Evolutionary conservation across 2,113 vertebrate genomes (phyloP), one percentile per base, ranked within the genome.

Genomic region (Macheiramphus alcinus): DNA sequence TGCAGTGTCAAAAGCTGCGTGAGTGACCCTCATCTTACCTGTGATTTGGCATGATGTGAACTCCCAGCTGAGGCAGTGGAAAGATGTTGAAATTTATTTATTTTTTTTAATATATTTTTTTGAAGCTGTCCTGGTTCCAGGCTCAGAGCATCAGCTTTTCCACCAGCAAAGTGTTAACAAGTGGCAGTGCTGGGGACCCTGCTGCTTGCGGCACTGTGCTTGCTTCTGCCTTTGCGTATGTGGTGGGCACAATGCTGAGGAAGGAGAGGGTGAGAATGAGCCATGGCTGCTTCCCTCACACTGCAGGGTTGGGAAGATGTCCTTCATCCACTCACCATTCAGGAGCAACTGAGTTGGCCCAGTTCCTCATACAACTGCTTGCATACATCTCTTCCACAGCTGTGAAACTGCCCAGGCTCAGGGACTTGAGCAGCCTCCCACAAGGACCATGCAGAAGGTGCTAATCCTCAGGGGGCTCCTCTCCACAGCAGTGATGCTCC

Each of bases 111-210:
- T n/a, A 19, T 40, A 1, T 14, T 42, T 31, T 58, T 80, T 82
- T 34, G 5, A 86, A 78, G 10, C 18, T 2, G 1, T 20, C 22
- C 10, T 8, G 3, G 2, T 50, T 65, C 29, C 17, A 26, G 43
- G 14, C 6, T 65, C 45, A 31, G 47, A 10, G 4, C 1, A 0
- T 38, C 0, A 0, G 19, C 34, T n/a, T 45, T 59, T 52, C 27
- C 15, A n/a, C 6, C 16, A 19, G 45, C 21, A 23, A 27, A 13
- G 13, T 5, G 2, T 13, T n/a, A 38, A 13, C 9, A 27, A 4
- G 1, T 10, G 11, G 18, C 11, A 45, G 29, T 5, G 18, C 15
- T 80, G 65, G 40, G 13, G 21, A 32, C 56, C 56, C 32, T 67
- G 31, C 58, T 48, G 18, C 63, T 16, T 53, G 32, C 3, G 7